A percentile compares a stretch with the other conserved stretches of the same genome.
Evolutionary conservation across 2,113 vertebrate species (phyloP).

Genomic region (Corythaeola cristata): DNA sequence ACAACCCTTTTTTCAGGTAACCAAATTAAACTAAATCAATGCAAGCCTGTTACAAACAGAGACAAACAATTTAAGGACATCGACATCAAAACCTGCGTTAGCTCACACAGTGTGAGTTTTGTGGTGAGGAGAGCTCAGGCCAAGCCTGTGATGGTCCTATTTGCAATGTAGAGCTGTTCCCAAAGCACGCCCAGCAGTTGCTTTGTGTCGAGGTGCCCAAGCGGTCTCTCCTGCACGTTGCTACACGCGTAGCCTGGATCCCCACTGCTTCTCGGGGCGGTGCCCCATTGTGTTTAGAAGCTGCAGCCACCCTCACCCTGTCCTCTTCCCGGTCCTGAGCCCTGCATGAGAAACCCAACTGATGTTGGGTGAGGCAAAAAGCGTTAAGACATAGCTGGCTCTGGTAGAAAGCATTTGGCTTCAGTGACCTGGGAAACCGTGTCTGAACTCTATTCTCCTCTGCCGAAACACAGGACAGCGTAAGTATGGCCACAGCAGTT

Average conservation of each 20-base stretch:
- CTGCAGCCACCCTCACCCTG: background rate
- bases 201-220: background rate
- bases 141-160: background rate
- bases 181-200: background rate
- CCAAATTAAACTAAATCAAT: constrained; percentile 60
- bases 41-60: constrained; percentile 26
- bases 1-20: constrained; percentile 34
- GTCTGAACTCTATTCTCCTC: background rate
- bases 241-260: fast-evolving
- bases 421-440: background rate
- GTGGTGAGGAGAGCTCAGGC: background rate
- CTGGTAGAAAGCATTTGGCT: background rate
- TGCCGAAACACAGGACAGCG: background rate
- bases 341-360: background rate
- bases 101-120: background rate
- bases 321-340: background rate
- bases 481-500: background rate
- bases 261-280: fast-evolving
- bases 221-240: background rate
- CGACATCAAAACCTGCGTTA: background rate
- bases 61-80: constrained; percentile 31
- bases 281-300: background rate
- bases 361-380: background rate
- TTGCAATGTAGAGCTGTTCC: fast-evolving
- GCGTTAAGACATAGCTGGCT: background rate